Evolutionary conservation across 2,888 invertebrate species (phyloP), one percentile per base, ranked within the genome.

Genomic region (Hydrotaea cyrtoneurina): DNA sequence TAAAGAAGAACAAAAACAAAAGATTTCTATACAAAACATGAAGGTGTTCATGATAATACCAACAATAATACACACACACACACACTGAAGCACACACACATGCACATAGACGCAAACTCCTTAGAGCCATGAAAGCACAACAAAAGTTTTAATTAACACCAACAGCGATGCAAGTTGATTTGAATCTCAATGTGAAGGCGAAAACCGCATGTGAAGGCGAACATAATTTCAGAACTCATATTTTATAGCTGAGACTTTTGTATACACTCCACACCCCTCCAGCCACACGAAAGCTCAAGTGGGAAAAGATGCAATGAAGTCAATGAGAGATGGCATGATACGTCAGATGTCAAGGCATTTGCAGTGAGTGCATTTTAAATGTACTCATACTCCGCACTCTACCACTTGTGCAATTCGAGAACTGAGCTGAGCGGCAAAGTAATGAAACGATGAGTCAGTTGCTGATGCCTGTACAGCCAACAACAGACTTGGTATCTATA

Each of bases 1-100:
- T 78, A 86, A 86, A 86, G 7, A 31, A 31, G 31, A 31, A 31
- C 31, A 7, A 31, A 23, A 17, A 17, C 36, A 75, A 62, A 57
- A 57, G 23, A 2, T 21, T 3, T 13, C 15, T 71, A 66, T 39
- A 57, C 66, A 64, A 3, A 50, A 50, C 17, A 17, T 53, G 53
- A 2, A 53, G 13, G 7, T 46, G n/a, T n/a, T 5, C 19, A 10
- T 53, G 53, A 7, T 53, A 53, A 17, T 53, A 17, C n/a, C 53
- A 64, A 72, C n/a, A 50, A 43, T 7, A 11, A 39, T 50, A 50
- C 50, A 50, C n/a, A 50, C n/a, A 50, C 39, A 39, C 39, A 39
- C 31, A 31, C 31, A 7, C 31, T 31, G 7, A 31, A 31, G 7
- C 31, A 31, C 31, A 31, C 31, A 7, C 31, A 31, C 31, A 31